Percentiles rank a stretch among this genome's conserved stretches.
Evolutionary conservation across 92 coral and sea anemone species (phyloP).

Genomic region (Parazoanthus swiftii): DNA sequence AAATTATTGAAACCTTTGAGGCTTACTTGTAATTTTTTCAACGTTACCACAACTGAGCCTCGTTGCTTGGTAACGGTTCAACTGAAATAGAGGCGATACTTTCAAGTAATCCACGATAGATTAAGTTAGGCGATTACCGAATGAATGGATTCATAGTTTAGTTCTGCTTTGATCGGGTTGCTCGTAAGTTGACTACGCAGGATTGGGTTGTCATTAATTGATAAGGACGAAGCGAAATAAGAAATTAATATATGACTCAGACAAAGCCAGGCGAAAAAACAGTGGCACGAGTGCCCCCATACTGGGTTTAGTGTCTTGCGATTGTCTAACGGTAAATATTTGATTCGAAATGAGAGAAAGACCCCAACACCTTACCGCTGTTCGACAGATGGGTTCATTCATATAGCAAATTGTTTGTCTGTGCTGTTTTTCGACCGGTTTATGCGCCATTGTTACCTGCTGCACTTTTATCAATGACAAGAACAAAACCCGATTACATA

Average conservation of each 20-base stretch:
- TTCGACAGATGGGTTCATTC: slow-evolving; percentile 45
- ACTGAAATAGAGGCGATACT: neutral
- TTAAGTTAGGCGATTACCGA: neutral
- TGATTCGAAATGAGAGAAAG: slow-evolving; percentile 5
- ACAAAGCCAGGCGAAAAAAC: neutral
- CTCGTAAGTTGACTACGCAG: neutral
- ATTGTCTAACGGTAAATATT: slow-evolving; percentile 23
- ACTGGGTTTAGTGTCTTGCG: slow-evolving; percentile 3
- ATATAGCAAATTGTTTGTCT: slow-evolving; percentile 13
- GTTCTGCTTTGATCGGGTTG: neutral
- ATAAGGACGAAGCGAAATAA: neutral
- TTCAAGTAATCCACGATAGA: neutral
- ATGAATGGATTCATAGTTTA: neutral
- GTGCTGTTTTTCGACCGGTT: neutral
- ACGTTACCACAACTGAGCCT: neutral
- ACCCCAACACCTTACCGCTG: neutral
- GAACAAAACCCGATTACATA: slow-evolving; percentile 19
- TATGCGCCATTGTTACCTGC: neutral
- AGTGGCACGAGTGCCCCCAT: neutral
- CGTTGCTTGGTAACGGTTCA: slow-evolving; percentile 28
- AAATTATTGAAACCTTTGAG: neutral
- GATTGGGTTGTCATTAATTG: neutral
- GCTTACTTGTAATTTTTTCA: neutral
- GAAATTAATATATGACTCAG: neutral
- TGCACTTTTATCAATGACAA: slow-evolving; percentile 4